Conservation (phyloP, 2,888 invertebrate genomes). For the Luperina testacea region DNA sequence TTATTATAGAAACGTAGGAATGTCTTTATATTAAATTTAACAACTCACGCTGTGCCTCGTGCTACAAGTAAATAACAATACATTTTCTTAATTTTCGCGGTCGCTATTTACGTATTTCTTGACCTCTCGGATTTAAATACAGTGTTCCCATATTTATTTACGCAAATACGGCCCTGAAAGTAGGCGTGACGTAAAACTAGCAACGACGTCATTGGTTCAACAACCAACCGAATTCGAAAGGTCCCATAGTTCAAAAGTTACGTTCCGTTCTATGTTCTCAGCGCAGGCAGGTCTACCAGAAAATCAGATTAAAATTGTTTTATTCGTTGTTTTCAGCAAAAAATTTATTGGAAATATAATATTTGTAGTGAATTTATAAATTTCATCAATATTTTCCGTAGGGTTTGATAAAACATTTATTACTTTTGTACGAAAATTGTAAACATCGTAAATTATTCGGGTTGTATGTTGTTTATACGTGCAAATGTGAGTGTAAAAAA, state of each 20-base stretch:
- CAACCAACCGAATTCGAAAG: constrained; percentile 71
- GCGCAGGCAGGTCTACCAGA: background rate
- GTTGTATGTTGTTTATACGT: constrained; percentile 70
- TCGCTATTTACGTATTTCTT: constrained; percentile 66
- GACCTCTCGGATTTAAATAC: constrained; percentile 64
- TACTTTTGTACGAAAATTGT: constrained; percentile 7
- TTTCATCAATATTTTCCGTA: background rate
- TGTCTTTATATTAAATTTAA: constrained; percentile 20
- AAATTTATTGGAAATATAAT: background rate
- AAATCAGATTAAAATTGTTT: background rate
- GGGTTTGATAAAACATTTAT: background rate
- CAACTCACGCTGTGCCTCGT: constrained; percentile 3
- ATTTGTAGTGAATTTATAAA: background rate
- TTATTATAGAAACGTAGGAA: constrained; percentile 7
- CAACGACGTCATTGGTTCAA: constrained; percentile 83
- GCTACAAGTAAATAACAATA: constrained; percentile 36
- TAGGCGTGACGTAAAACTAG: constrained; percentile 86
- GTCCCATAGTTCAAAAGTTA: constrained; percentile 60
- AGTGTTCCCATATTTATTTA: constrained; percentile 77
- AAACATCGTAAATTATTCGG: constrained; percentile 66
- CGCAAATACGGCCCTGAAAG: constrained; percentile 87
- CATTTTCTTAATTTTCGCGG: constrained; percentile 40
- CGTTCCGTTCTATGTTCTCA: constrained; percentile 76
- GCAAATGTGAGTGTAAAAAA: constrained; percentile 75
- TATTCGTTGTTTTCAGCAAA: background rate